These are phyloP conservation scores for Drosophila merina DNA, from an alignment of 2,888 invertebrate genomes.

Conservation along the genomic window DNA sequence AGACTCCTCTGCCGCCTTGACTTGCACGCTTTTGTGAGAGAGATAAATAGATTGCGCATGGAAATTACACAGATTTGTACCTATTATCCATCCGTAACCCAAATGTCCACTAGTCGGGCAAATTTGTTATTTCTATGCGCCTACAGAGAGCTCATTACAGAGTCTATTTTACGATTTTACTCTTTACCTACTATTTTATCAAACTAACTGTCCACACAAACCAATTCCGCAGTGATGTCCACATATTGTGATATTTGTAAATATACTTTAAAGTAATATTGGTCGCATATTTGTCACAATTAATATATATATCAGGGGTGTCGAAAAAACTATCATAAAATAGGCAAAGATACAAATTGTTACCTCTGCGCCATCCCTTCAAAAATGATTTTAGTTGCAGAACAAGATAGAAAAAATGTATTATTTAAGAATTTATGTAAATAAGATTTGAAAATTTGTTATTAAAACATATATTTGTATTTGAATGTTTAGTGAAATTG, in stretches of 20 bases:
- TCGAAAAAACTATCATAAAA: not conserved
- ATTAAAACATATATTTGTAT: constrained; percentile 8
- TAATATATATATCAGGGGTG: constrained; percentile 30
- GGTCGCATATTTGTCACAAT: constrained; percentile 61
- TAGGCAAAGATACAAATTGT: not conserved
- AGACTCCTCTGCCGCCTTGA: constrained; percentile 49
- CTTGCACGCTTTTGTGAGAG: constrained; percentile 73
- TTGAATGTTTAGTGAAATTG: constrained; percentile 52
- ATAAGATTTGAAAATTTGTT: constrained; percentile 31
- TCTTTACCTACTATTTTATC: not conserved
- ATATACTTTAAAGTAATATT: constrained; percentile 51
- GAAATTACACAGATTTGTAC: constrained; percentile 70
- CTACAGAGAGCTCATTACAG: constrained; percentile 51
- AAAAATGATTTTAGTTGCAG: not conserved
- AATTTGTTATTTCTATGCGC: constrained; percentile 74
- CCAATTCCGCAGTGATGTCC: constrained; percentile 44
- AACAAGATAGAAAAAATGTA: constrained; percentile 2
- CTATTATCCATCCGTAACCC: not conserved
- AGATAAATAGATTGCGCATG: constrained; percentile 81
- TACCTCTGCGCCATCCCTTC: not conserved
- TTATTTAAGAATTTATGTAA: constrained; percentile 36
- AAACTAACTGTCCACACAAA: constrained; percentile 20
- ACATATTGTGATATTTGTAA: constrained; percentile 69
- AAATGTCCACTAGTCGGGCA: constrained; percentile 2
- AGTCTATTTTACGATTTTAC: constrained; percentile 37